Base-by-base conservation (phyloP, 1,140 invertebrate genomes). In the Cataglyphis hispanica region DNA sequence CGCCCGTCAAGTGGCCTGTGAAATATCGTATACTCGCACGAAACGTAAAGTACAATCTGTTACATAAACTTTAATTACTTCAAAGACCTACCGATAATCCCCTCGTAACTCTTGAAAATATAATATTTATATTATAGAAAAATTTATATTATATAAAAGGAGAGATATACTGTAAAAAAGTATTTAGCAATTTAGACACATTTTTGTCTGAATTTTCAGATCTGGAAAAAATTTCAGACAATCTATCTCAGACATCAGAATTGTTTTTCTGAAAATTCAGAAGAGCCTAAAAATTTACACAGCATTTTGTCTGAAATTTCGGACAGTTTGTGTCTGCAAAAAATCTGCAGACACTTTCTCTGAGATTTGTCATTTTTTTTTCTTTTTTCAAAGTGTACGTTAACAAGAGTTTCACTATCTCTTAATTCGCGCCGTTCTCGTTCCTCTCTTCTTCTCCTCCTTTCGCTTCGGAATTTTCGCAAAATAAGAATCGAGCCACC, bases 401-500 rank as follows among this genome's bases (percentile, higher is more conserved):
- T 37, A 50, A 56, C 64, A 27, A 27, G 46, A 53, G 7, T 40
- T 0, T 63, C 8, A 58, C 37, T 22, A 8, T 50, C 37, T 53
- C n/a, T 88, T 61, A 67, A 5, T 46, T 37, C 22, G 60, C 11
- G 31, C 25, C 19, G 10, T 19, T 61, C 50, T 78, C 25, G 13
- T 37, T 8, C 2, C 6, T 61, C 60, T 66, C 11, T 37, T 37
- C 4, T 43, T 43, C 10, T 69, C 56, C 34, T 34, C 76, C 50
- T 53, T 19, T 34, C 13, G 66, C 16, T 13, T 16, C 6, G 27
- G 37, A 76, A 77, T 87, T 90, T 90, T 89, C 87, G 75, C 75
- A 74, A 85, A 89, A 89, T 81, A 86, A 69, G 88, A 81, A 69
- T 90, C 80, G 53, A 43, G 27, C 37, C 69, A 69, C 43, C n/a